Base-by-base conservation (phyloP, 2,797 vertebrate genomes). In the Betta splendens region DNA sequence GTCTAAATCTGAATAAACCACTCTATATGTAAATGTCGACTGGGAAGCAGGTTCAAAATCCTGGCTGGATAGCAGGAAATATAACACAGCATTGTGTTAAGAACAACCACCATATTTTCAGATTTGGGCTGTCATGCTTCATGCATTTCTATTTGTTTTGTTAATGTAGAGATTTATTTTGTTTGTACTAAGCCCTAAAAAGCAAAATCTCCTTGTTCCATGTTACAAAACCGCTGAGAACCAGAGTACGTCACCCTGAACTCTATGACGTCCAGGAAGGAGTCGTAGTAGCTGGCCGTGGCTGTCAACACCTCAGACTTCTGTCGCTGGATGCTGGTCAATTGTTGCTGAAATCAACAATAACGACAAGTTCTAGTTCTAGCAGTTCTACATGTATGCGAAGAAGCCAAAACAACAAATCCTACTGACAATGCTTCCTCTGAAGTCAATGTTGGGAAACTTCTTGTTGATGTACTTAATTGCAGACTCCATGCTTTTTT, bases 391-490 rank as follows among this genome's bases (percentile, higher is more conserved):
- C 20, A 8, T 21, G 8, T 52, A 52, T 9, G 0, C 35, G 11
- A 0, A 1, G 29, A 33, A 35, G n/a, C 7, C 6, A 44, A 16
- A 0, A 5, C 3, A 28, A 15, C 3, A 28, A 15, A 18, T 26
- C 12, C 13, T 18, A 76, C 89, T 84, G 57, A 93, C 92, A 62
- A 84, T 83, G 72, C 70, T 91, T 60, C 91, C 89, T 63, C 95
- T 92, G 69, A 93, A 90, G 70, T 98, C 96, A 36, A 98, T 89
- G 72, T 85, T 96, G 40, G 96, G 95, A 63, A 97, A 98, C 76
- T 95, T 98, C 84, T 96, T 96, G 89, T 91, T 95, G 85, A 98
- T 95, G 63, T 95, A 93, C 69, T 96, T 98, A 69, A 95, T n/a
- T 4, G 93, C 93, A 1, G 94, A 13, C 80, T 98, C 96, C 92